Evolutionary conservation across 2,888 invertebrate genomes (phyloP).

Genomic region (Harpalus rubripes): DNA sequence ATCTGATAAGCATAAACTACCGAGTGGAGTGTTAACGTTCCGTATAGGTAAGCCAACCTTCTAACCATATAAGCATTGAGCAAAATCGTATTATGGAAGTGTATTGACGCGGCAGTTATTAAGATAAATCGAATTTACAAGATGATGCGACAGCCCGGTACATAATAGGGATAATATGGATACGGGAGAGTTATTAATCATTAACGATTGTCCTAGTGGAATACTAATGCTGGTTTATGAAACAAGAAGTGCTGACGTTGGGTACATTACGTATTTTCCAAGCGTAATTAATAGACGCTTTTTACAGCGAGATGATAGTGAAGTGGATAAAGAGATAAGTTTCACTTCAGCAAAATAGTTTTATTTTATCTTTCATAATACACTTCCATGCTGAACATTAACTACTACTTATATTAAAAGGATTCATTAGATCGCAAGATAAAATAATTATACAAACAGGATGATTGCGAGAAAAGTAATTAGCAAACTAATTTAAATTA

Average conservation of each 20-base stretch:
- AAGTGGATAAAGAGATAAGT: not conserved
- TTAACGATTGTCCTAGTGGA: slow-evolving; percentile 39
- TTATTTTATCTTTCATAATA: not conserved
- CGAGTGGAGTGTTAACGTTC: not conserved
- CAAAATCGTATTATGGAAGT: slow-evolving; percentile 57
- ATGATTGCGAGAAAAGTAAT: too few species aligned
- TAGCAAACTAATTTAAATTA: too few species aligned
- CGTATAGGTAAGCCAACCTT: not conserved
- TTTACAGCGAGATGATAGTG: not conserved
- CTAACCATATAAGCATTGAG: not conserved
- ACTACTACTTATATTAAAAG: not conserved
- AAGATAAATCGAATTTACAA: slow-evolving; percentile 66
- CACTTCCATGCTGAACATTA: not conserved
- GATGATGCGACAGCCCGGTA: slow-evolving; percentile 53
- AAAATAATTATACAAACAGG: too few species aligned
- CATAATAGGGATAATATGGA: slow-evolving; percentile 59
- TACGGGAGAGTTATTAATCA: slow-evolving; percentile 60
- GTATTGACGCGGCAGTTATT: slow-evolving; percentile 66
- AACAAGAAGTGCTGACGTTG: slow-evolving; percentile 14
- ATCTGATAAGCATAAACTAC: not conserved
- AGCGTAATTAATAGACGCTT: not conserved
- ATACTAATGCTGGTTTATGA: slow-evolving; percentile 57
- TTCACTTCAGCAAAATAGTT: not conserved
- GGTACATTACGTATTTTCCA: not conserved
- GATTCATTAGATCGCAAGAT: too few species aligned